Evolutionary conservation across 2,888 invertebrate species (phyloP).

Genomic region (Pocota personata): DNA sequence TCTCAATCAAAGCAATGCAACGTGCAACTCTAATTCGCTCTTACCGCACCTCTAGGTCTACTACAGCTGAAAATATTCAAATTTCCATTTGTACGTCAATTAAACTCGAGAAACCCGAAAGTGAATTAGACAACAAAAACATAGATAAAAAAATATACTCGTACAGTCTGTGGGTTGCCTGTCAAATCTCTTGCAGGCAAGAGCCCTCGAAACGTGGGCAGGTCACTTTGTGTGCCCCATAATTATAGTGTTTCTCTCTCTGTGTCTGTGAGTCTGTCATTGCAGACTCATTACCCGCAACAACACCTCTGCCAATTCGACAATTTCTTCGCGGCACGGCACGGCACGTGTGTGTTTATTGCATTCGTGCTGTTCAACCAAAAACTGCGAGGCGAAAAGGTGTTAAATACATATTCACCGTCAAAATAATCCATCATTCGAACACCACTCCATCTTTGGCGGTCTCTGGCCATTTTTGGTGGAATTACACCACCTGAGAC

Average conservation of each 20-base stretch:
- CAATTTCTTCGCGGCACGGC: conserved; percentile 29
- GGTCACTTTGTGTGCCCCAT: conserved; percentile 44
- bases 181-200: conserved; percentile 36
- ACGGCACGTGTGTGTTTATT: conserved; percentile 61
- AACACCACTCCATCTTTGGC: conserved; percentile 16
- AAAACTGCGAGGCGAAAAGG: conserved; percentile 45
- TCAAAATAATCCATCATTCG: conserved; percentile 50
- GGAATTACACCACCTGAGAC: conserved; percentile 50
- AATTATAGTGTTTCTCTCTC: conserved; percentile 40
- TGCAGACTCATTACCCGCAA: conserved; percentile 60
- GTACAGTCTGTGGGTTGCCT: conserved; percentile 32
- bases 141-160: conserved; percentile 9
- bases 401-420: conserved; percentile 64
- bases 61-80: conserved; percentile 17
- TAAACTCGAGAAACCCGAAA: conserved; percentile 32
- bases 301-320: conserved; percentile 63
- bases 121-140: conserved; percentile 28
- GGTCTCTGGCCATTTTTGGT: conserved; percentile 39
- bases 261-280: background rate
- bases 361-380: conserved; percentile 16
- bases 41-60: background rate
- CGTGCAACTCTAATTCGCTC: background rate
- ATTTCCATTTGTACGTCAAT: conserved; percentile 51
- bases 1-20: background rate
- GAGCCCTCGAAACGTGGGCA: conserved; percentile 48